Base-by-base conservation (phyloP, 2,888 invertebrate species). In the Phengaris arion region DNA sequence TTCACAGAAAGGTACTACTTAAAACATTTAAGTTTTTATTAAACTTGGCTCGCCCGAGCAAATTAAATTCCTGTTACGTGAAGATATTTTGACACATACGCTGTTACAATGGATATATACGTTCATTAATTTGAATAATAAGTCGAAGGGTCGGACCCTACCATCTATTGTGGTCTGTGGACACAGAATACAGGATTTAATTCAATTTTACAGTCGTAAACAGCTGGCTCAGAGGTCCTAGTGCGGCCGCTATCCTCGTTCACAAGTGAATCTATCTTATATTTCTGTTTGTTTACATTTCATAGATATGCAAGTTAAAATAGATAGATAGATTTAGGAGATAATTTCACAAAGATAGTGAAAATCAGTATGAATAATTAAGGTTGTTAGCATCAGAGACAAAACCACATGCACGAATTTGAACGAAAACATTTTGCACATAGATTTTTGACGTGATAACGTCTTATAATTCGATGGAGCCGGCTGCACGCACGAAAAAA, bases 51-150 rank as follows among this genome's bases (percentile, higher is more conserved):
- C 35, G 10, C 12, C 12, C 52, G 4, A 10, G 52, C 52, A 52
- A 52, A 35, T 35, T 35, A 35, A 9, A 52, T 52, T 52, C 52
- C 8, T 52, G 52, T 52, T 52, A 52, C 52, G 52, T 52, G 9
- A 9, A 52, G 52, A 13, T 64, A 64, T 45, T 64, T 7, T 45
- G 13, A 35, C 64, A 64, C 35, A 64, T 64, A 64, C 35, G 35
- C 35, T 35, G 35, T 35, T 2, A 35, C 64, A 64, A 64, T 45
- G 45, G 64, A 35, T 15, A 35, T 35, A 45, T 64, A 64, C 48
- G 70, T 51, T 72, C 72, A 72, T 72, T 54, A 72, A 52, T 72
- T 72, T 72, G 72, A 72, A 54, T 72, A 52, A 54, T 72, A 35
- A 72, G 54, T 54, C 4, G 54, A 54, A 72, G 54, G 72, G 72